Evolutionary conservation across 2,888 invertebrate species (phyloP).

Genomic region (Zelleria hepariella): DNA sequence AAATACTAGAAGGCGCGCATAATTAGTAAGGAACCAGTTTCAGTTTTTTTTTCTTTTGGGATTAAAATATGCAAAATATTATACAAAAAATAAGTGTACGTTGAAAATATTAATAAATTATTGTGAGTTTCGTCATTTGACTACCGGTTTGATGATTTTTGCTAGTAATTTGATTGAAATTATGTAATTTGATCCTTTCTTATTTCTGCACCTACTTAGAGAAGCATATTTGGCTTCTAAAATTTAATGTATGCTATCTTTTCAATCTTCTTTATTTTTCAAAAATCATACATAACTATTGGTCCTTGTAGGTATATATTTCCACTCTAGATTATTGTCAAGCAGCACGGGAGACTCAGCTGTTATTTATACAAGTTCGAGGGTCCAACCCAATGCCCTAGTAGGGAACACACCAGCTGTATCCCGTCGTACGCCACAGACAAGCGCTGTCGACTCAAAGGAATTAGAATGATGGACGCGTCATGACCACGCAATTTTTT

Average conservation of each 20-base stretch:
- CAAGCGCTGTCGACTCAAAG: conserved; percentile 59
- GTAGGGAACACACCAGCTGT: conserved; percentile 25
- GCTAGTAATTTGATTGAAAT: neutral
- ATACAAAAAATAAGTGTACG: neutral
- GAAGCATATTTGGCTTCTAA: neutral
- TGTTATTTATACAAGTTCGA: no score
- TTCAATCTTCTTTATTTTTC: neutral
- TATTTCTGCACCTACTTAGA: neutral
- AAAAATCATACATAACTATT: neutral
- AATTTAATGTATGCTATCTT: neutral
- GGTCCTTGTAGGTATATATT: no score
- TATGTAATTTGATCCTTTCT: neutral
- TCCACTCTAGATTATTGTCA: no score
- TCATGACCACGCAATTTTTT: conserved; percentile 30
- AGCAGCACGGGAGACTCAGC: no score
- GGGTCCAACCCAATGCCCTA: conserved; percentile 15
- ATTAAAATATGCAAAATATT: neutral
- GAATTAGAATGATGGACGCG: conserved; percentile 59
- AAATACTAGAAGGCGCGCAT: neutral
- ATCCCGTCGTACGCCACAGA: conserved; percentile 47
- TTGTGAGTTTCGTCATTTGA: neutral
- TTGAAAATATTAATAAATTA: neutral
- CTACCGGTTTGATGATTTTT: neutral
- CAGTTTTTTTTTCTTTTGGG: neutral
- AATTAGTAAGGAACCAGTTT: neutral